These are phyloP conservation scores for Drosophila aldrichi DNA, from an alignment of 2,888 invertebrate species.

Conservation along the genomic window DNA sequence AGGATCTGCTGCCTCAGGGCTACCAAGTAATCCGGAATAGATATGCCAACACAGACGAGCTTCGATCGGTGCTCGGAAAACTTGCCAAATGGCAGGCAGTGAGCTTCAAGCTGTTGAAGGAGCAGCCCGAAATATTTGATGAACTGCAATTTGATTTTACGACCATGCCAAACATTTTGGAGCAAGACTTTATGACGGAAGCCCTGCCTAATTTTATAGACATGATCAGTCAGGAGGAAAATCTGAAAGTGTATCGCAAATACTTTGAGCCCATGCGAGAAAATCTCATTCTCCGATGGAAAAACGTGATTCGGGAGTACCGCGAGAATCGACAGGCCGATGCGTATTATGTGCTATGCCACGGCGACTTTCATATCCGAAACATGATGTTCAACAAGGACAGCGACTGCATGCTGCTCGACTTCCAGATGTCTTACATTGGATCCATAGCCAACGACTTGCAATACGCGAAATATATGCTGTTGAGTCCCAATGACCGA, in stretches of 20 bases:
- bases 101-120: conserved; percentile 37
- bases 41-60: conserved; percentile 19
- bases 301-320: conserved; percentile 43
- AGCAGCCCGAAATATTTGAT: conserved; percentile 35
- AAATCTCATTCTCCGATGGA: conserved; percentile 28
- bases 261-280: conserved; percentile 56
- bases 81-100: conserved; percentile 74
- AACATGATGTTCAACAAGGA: conserved; percentile 74
- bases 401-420: conserved; percentile 70
- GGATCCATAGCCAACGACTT: conserved; percentile 66
- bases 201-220: conserved; percentile 59
- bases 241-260: conserved; percentile 48
- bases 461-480: conserved; percentile 62
- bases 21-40: conserved; percentile 41
- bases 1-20: conserved; percentile 30
- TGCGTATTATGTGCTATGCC: conserved; percentile 66
- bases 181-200: conserved; percentile 32
- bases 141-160: conserved; percentile 21
- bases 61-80: conserved; percentile 28
- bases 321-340: conserved; percentile 43
- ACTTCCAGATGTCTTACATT: conserved; percentile 68
- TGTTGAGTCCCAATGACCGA: conserved; percentile 57
- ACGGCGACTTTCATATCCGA: conserved; percentile 73
- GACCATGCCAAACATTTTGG: conserved; percentile 28
- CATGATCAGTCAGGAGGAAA: conserved; percentile 32